These are phyloP conservation scores for Cantharis lateralis DNA, from an alignment of 2,888 invertebrate genomes.

Conservation along the genomic window DNA sequence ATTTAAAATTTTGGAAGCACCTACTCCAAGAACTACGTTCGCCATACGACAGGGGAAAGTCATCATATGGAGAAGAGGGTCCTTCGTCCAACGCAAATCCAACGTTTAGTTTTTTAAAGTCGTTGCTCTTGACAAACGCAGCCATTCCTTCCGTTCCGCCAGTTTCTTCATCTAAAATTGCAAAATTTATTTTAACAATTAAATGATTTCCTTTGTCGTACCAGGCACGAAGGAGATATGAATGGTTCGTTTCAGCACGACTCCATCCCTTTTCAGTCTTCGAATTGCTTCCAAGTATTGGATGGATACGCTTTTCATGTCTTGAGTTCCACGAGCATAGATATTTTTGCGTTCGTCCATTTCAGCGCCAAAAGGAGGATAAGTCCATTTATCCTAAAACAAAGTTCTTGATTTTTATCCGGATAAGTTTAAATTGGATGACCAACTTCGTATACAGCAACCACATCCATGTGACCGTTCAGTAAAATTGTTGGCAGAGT, in stretches of 20 bases:
- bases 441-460: slow-evolving; percentile 74
- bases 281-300: slow-evolving; percentile 79
- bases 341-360: slow-evolving; percentile 86
- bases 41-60: slow-evolving; percentile 72
- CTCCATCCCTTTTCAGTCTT: slow-evolving; percentile 62
- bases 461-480: slow-evolving; percentile 94
- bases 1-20: slow-evolving; percentile 48
- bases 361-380: slow-evolving; percentile 86
- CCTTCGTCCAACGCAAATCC: slow-evolving; percentile 90
- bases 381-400: slow-evolving; percentile 82
- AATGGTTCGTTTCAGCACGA: slow-evolving; percentile 66
- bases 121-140: slow-evolving; percentile 71
- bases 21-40: slow-evolving; percentile 85
- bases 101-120: slow-evolving; percentile 77
- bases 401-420: slow-evolving; percentile 22
- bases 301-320: slow-evolving; percentile 84
- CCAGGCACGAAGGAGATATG: slow-evolving; percentile 77
- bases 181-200: neutral
- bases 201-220: slow-evolving; percentile 30
- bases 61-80: slow-evolving; percentile 65
- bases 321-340: slow-evolving; percentile 76
- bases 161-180: slow-evolving; percentile 79
- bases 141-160: slow-evolving; percentile 84
- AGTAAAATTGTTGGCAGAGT: slow-evolving; percentile 71
- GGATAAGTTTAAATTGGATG: neutral